A percentile compares a stretch with the other conserved stretches of the same genome.
These are phyloP conservation scores for Drosophila suzukii DNA, from an alignment of 1,140 invertebrate genomes.

Conservation along the genomic window DNA sequence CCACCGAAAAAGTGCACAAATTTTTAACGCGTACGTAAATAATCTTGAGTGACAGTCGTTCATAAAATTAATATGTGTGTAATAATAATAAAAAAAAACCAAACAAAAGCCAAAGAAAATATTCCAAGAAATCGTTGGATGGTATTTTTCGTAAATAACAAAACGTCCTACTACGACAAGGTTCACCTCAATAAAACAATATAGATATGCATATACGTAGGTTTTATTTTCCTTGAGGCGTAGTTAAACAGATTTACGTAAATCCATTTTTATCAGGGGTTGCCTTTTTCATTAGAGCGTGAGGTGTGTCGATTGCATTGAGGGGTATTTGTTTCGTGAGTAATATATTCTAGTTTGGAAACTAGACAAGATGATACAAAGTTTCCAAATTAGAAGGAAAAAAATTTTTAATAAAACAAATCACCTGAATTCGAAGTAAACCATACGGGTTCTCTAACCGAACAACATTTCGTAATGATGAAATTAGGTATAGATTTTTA, in stretches of 20 bases:
- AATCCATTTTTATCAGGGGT: slow-evolving; percentile 13
- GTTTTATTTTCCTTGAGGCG: slow-evolving; percentile 18
- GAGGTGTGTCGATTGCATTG: slow-evolving; percentile 39
- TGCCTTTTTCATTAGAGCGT: slow-evolving; percentile 22
- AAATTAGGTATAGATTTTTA: too few relatives aligned
- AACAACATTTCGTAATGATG: neutral
- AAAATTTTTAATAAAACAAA: neutral
- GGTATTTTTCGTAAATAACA: slow-evolving; percentile 20
- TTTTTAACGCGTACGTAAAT: slow-evolving; percentile 46
- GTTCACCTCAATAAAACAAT: slow-evolving; percentile 22
- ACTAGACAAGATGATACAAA: neutral
- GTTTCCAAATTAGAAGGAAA: neutral
- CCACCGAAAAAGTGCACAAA: slow-evolving; percentile 29
- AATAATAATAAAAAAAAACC: slow-evolving; percentile 47
- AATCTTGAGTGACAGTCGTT: slow-evolving; percentile 63
- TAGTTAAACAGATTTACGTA: slow-evolving; percentile 30
- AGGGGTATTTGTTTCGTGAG: slow-evolving; percentile 12
- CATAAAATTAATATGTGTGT: slow-evolving; percentile 55
- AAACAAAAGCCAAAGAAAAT: slow-evolving; percentile 25
- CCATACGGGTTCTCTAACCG: neutral
- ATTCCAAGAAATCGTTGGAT: slow-evolving; percentile 19
- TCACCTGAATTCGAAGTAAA: neutral
- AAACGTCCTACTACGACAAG: slow-evolving; percentile 27
- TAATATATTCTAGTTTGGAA: slow-evolving; percentile 3
- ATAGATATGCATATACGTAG: slow-evolving; percentile 16